A percentile compares a stretch with the other conserved stretches of the same genome.
Conservation (phyloP, 1,140 invertebrate species). For the Ridgeia piscesae region DNA sequence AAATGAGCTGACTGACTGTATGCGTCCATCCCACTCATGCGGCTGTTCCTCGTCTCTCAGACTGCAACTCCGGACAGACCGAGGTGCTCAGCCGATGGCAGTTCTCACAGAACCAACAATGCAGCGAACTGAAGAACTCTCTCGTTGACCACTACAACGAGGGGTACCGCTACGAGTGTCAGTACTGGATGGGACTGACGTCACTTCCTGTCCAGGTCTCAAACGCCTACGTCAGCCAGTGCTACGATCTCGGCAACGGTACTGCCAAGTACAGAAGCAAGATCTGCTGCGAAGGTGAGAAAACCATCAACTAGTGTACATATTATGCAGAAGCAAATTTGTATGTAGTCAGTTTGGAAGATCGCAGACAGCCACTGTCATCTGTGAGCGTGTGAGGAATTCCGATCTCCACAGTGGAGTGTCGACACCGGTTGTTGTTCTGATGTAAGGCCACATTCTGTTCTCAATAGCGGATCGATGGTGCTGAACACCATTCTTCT, state of each 20-base stretch:
- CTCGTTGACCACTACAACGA: background rate
- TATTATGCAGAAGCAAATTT: background rate
- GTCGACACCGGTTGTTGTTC: too few relatives aligned
- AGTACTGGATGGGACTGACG: constrained; percentile 7
- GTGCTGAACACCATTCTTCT: too few relatives aligned
- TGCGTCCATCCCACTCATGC: background rate
- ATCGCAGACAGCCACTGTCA: background rate
- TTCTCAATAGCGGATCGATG: too few relatives aligned
- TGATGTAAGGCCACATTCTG: too few relatives aligned
- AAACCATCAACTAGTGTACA: too few relatives aligned
- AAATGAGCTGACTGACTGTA: background rate
- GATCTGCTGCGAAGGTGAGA: background rate
- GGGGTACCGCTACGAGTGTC: background rate
- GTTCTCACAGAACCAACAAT: background rate
- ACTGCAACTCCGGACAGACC: background rate
- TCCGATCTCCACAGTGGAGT: too few relatives aligned
- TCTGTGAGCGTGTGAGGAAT: too few relatives aligned
- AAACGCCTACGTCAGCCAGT: background rate
- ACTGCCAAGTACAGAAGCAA: background rate
- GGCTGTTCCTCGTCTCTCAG: background rate
- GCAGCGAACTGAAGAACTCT: background rate
- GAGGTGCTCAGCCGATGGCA: background rate
- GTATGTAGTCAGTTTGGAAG: background rate
- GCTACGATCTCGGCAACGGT: background rate
- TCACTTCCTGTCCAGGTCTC: background rate